These are phyloP conservation scores for Eupithecia dodoneata DNA, from an alignment of 2,888 invertebrate genomes.

Conservation along the genomic window DNA sequence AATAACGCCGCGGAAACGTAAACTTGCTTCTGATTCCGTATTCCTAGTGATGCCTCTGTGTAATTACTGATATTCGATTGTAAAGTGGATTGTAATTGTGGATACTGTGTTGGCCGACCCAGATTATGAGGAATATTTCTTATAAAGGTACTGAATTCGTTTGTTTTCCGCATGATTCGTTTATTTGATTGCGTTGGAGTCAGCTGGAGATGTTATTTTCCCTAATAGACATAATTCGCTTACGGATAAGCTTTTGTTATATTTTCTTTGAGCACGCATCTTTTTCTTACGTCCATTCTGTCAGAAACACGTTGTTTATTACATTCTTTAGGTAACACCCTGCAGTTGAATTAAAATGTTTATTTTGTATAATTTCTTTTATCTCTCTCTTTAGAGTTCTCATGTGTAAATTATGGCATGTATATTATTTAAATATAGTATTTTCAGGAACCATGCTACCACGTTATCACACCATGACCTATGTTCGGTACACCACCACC, in stretches of 20 bases:
- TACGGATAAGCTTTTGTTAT: slow-evolving; percentile 18
- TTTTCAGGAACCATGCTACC: no score
- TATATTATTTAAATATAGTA: no score
- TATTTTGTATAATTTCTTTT: not conserved
- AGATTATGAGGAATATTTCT: slow-evolving; percentile 48
- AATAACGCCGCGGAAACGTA: slow-evolving; percentile 57
- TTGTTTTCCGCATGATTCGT: slow-evolving; percentile 34
- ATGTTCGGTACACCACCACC: not conserved
- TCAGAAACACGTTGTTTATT: not conserved
- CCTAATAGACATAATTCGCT: slow-evolving; percentile 30
- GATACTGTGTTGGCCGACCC: slow-evolving; percentile 47
- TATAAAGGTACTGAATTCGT: slow-evolving; percentile 51
- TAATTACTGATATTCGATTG: slow-evolving; percentile 57
- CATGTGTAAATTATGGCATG: not conserved
- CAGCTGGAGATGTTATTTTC: slow-evolving; percentile 30
- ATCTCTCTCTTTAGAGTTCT: not conserved
- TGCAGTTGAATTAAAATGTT: not conserved
- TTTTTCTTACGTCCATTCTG: not conserved
- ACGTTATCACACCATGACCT: no score
- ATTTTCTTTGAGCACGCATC: slow-evolving; percentile 15
- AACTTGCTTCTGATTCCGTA: slow-evolving; percentile 54
- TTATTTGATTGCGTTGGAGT: slow-evolving; percentile 34
- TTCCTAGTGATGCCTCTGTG: slow-evolving; percentile 63
- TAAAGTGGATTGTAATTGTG: slow-evolving; percentile 66
- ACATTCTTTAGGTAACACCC: not conserved